Conservation (phyloP, 2,113 vertebrate species). For the Cyrtonyx montezumae region DNA sequence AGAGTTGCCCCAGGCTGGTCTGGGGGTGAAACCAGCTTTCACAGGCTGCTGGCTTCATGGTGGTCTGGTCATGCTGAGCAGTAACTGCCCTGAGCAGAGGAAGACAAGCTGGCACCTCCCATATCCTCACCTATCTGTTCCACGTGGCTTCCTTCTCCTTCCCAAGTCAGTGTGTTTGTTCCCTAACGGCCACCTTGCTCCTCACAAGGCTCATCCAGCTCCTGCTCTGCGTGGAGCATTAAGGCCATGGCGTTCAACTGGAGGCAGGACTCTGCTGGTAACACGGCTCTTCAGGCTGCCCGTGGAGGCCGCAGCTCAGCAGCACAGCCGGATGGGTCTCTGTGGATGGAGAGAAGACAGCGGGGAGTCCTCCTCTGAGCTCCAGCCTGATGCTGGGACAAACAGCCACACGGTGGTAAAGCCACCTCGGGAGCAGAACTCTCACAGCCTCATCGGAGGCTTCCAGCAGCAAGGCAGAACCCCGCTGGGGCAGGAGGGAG, state of each 20-base stretch:
- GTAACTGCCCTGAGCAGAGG: background rate
- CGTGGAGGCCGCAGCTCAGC: background rate
- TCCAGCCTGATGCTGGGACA: background rate
- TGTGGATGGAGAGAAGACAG: background rate
- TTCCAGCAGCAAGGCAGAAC: background rate
- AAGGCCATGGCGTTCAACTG: background rate
- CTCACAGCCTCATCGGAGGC: background rate
- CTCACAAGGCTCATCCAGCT: background rate
- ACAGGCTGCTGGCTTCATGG: background rate
- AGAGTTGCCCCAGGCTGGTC: background rate
- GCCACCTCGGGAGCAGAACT: background rate
- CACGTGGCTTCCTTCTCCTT: background rate
- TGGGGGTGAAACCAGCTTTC: background rate
- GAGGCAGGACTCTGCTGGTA: background rate
- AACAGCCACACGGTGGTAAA: background rate
- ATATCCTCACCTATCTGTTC: background rate
- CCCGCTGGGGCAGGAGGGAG: background rate
- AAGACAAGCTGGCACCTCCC: fast-evolving
- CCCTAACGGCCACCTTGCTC: background rate
- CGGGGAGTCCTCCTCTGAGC: background rate
- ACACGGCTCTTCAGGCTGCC: background rate
- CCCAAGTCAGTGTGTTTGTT: background rate
- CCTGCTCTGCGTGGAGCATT: background rate
- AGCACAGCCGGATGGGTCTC: background rate
- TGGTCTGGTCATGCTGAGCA: background rate